Evolutionary conservation across 1,140 invertebrate genomes (phyloP).

Genomic region (Caerostris darwini): DNA sequence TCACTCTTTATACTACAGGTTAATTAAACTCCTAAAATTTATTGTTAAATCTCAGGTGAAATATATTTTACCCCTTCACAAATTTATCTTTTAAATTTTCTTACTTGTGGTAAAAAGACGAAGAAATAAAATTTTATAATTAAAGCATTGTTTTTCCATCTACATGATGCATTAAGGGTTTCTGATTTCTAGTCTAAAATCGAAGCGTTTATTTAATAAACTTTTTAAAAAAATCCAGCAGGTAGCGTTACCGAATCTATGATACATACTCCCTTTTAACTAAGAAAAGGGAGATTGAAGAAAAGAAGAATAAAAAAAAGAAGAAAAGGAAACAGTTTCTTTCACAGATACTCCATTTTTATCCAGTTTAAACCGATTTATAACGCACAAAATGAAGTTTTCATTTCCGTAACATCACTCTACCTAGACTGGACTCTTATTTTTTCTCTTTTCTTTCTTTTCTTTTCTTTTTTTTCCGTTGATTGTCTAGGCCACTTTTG

Average conservation of each 20-base stretch:
- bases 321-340: background rate
- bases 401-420: slow-evolving; percentile 47
- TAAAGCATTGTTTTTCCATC: too few relatives aligned
- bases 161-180: too few relatives aligned
- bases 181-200: too few relatives aligned
- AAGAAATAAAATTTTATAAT: too few relatives aligned
- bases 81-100: too few relatives aligned
- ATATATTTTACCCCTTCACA: too few relatives aligned
- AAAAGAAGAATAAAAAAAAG: background rate
- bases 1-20: too few relatives aligned
- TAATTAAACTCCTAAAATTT: too few relatives aligned
- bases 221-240: background rate
- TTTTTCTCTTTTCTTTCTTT: background rate
- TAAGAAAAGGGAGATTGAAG: background rate
- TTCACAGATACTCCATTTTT: background rate
- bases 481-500: slow-evolving; percentile 31
- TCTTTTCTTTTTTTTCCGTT: background rate
- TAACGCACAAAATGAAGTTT: slow-evolving; percentile 46
- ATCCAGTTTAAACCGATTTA: slow-evolving; percentile 47
- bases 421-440: background rate
- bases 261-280: background rate
- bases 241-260: background rate
- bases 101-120: too few relatives aligned
- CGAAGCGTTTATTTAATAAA: too few relatives aligned
- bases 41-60: too few relatives aligned